Percentiles rank a stretch among this genome's conserved stretches.
Evolutionary conservation across 1,140 invertebrate species (phyloP).

Genomic region (Drosophila parabipectinata): DNA sequence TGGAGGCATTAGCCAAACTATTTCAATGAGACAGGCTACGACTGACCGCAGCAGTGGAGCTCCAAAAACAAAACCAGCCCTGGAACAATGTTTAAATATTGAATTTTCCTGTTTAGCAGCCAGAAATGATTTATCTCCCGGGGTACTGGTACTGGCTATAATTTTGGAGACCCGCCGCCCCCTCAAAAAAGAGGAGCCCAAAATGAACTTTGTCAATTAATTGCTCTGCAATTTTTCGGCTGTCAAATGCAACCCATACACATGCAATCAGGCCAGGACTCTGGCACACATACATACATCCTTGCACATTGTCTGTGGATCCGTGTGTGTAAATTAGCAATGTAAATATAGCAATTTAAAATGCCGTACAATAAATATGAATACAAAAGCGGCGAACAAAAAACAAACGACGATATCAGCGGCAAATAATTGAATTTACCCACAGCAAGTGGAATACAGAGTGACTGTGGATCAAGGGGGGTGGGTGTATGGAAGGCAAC

Average conservation of each 20-base stretch:
- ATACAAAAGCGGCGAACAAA: slow-evolving; percentile 68
- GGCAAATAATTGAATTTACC: slow-evolving; percentile 80
- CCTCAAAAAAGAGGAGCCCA: slow-evolving; percentile 43
- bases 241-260: slow-evolving; percentile 33
- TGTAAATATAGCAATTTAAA: slow-evolving; percentile 82
- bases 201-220: slow-evolving; percentile 82
- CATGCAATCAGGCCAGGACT: slow-evolving; percentile 20
- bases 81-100: slow-evolving; percentile 70
- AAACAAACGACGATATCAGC: slow-evolving; percentile 81
- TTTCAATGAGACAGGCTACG: slow-evolving; percentile 44
- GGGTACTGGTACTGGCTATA: slow-evolving; percentile 1
- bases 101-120: slow-evolving; percentile 59
- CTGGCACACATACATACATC: slow-evolving; percentile 4
- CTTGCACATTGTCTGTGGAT: slow-evolving; percentile 23
- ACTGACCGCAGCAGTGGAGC: slow-evolving; percentile 48
- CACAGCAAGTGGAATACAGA: slow-evolving; percentile 45
- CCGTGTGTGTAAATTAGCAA: slow-evolving; percentile 76
- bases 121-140: slow-evolving; percentile 41
- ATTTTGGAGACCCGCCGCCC: not conserved
- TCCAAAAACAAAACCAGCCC: slow-evolving; percentile 32
- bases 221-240: slow-evolving; percentile 55
- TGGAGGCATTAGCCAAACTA: slow-evolving; percentile 35
- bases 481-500: not conserved
- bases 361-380: slow-evolving; percentile 80
- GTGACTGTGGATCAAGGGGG: not conserved